Conservation (phyloP, 2,113 vertebrate genomes). For the Mionectes macconnelli region DNA sequence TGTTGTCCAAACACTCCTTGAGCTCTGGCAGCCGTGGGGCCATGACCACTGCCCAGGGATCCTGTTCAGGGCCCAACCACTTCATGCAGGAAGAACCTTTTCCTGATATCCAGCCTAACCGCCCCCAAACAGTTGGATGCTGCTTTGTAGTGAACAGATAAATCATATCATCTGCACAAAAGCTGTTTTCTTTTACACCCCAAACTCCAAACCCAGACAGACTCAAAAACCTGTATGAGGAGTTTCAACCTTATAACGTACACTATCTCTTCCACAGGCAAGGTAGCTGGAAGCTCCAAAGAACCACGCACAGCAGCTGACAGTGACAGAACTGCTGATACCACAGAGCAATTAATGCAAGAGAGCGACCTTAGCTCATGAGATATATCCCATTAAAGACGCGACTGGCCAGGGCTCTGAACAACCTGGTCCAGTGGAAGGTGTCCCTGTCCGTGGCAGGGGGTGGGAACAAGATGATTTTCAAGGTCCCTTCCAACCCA, state of each 20-base stretch:
- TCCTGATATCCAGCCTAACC: accelerated
- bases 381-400: accelerated
- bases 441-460: not conserved
- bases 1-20: not conserved
- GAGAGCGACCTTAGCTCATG: accelerated
- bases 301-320: accelerated
- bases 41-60: not conserved
- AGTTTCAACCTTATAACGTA: not conserved
- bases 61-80: not conserved
- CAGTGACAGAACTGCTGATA: not conserved
- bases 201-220: not conserved
- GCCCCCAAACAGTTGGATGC: not conserved
- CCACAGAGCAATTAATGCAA: accelerated
- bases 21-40: not conserved
- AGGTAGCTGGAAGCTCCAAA: not conserved
- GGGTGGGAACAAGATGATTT: not conserved
- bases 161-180: accelerated
- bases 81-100: not conserved
- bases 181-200: not conserved
- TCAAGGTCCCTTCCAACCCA: not conserved
- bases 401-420: not conserved
- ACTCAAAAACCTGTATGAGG: accelerated
- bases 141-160: accelerated
- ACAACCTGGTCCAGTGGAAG: not conserved
- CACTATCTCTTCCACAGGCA: accelerated